Base-by-base conservation (phyloP, 1,140 invertebrate species). In the Neodiprion lecontei region DNA sequence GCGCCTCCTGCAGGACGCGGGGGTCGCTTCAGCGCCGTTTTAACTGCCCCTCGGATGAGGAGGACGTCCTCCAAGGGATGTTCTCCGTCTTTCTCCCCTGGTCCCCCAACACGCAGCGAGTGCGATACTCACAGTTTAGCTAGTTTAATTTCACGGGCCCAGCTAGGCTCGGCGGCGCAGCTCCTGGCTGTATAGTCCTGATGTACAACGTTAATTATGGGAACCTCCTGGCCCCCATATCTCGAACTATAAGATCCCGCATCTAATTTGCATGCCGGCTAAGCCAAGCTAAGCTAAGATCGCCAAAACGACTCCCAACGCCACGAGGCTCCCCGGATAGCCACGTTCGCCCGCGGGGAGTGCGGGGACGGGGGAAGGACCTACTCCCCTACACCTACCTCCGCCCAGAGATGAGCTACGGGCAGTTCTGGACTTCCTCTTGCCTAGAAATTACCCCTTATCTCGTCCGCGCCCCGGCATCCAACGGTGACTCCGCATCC, bases 371-470 rank as follows among this genome's bases (percentile, higher is more conserved):
- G 75, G 50, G 17, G 17, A 21, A 21, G 17, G 17, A 21, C 17
- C 17, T 21, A 40, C 5, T 40, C 28, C 28, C 28, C 28, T 40
- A 40, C 5, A 40, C 5, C 75, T 73, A 77, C 76, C 75, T 77
- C 79, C 79, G 76, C 71, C 49, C 76, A 78, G 82, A 84, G 85
- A 86, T 86, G 84, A 86, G 84, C 84, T 86, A 86, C 82, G 84
- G 85, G 79, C 80, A 84, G 81, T 84, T 84, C 71, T 85, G 84
- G 84, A 83, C 84, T 83, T 81, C 80, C 79, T 48, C 79, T 75
- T 78, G 79, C 80, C 74, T 80, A 84, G 85, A 86, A 86, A 86
- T 86, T 85, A 85, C 80, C 85, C 83, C 84, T 86, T 86, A 86
- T 86, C 85, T 86, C 28, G 5, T 5, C 78, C 80, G 76, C 78